phyloP scores from a whole-genome alignment of 2,888 invertebrate species.

The Caenorhabditis afra region DNA sequence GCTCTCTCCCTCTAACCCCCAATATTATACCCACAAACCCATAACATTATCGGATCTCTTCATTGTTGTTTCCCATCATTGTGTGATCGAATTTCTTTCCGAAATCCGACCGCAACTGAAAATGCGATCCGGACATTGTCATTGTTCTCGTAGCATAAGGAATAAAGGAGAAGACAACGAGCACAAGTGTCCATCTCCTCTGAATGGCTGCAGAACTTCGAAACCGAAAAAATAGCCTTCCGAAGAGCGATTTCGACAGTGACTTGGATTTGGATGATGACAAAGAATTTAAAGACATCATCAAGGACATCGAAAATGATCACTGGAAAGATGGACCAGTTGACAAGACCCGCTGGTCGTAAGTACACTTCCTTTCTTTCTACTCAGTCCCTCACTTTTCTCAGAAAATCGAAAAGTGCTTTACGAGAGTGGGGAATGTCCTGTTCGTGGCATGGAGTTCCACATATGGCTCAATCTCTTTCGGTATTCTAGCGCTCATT shows the following conservation, averaged over 20 bases:
- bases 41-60: background rate
- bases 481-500: constrained; percentile 15
- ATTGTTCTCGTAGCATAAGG: constrained; percentile 20
- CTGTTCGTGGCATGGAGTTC: constrained; percentile 58
- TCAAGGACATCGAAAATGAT: constrained; percentile 51
- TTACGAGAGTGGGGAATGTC: constrained; percentile 51
- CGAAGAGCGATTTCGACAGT: constrained; percentile 8
- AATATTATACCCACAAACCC: background rate
- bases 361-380: constrained; percentile 5
- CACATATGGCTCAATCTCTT: constrained; percentile 58
- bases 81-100: constrained; percentile 52
- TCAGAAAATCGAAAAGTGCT: constrained; percentile 50
- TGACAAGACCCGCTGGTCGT: constrained; percentile 48
- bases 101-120: constrained; percentile 32
- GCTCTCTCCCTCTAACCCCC: background rate
- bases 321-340: constrained; percentile 34
- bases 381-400: no score
- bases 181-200: background rate
- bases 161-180: constrained; percentile 7
- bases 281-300: constrained; percentile 53
- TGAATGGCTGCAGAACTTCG: constrained; percentile 38
- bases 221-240: constrained; percentile 24
- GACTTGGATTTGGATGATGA: constrained; percentile 21
- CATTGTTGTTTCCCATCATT: constrained; percentile 13
- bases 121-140: constrained; percentile 10